Conservation (phyloP, 35 echinoderm and acorn worm species). For the Apostichopus californicus region DNA sequence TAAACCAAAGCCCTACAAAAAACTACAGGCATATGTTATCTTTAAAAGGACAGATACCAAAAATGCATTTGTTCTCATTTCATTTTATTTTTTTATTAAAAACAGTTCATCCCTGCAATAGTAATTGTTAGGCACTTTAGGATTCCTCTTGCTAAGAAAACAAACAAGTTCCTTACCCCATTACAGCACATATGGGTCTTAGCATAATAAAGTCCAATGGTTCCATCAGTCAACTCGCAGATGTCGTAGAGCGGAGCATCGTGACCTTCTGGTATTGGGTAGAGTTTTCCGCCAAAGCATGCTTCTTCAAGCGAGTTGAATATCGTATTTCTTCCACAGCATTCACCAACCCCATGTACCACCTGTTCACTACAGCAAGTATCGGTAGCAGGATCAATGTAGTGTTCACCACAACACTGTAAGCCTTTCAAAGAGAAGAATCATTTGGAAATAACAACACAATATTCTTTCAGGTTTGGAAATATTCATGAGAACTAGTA, state of each 20-base stretch:
- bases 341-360: not conserved
- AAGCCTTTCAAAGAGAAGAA: too few relatives aligned
- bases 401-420: not conserved
- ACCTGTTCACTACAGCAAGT: not conserved
- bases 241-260: not conserved
- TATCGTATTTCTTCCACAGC: not conserved
- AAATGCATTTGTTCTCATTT: too few relatives aligned
- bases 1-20: too few relatives aligned
- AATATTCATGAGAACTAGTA: too few relatives aligned
- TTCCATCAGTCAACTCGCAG: not conserved
- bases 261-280: not conserved
- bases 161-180: not conserved
- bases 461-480: too few relatives aligned
- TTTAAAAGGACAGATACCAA: too few relatives aligned
- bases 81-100: too few relatives aligned
- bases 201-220: not conserved
- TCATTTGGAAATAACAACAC: too few relatives aligned
- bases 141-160: too few relatives aligned
- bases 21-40: too few relatives aligned
- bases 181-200: not conserved
- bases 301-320: not conserved
- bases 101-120: too few relatives aligned
- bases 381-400: not conserved
- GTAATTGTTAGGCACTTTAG: too few relatives aligned
- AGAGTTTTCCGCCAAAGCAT: not conserved